A percentile compares a stretch with the other conserved stretches of the same genome.
phyloP scores from a whole-genome alignment of 2,113 vertebrate species.

The Lophura nycthemera region DNA sequence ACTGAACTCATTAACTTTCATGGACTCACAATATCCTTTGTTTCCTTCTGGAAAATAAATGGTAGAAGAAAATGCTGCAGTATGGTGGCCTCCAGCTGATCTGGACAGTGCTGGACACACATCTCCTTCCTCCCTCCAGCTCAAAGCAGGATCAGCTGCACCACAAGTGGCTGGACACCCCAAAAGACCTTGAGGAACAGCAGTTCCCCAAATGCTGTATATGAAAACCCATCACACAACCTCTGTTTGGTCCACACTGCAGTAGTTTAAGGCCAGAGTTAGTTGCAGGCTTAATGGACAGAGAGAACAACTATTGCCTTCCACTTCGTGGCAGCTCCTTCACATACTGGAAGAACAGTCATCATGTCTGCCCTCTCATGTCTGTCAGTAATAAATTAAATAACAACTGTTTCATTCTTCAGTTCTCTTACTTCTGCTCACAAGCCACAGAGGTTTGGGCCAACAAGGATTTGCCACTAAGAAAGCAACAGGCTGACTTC shows the following conservation, averaged over 20 bases:
- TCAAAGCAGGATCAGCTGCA: background rate
- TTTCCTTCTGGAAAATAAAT: background rate
- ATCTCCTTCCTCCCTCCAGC: background rate
- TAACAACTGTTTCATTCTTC: background rate
- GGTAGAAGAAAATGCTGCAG: background rate
- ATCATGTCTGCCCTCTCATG: background rate
- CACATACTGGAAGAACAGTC: background rate
- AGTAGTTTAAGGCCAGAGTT: background rate
- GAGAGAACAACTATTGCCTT: background rate
- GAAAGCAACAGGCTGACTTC: background rate
- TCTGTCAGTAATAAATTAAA: background rate
- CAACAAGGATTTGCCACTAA: background rate
- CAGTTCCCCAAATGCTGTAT: background rate
- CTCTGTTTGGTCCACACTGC: background rate
- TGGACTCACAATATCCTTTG: background rate
- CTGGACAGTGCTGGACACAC: background rate
- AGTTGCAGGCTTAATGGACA: background rate
- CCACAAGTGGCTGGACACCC: background rate
- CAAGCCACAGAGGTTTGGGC: background rate
- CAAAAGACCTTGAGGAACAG: background rate
- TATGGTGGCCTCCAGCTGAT: background rate
- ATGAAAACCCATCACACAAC: background rate
- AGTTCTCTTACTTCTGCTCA: background rate
- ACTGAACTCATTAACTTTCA: background rate
- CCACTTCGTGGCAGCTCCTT: background rate